Conservation (phyloP, 2,113 vertebrate species). For the Bufo gargarizans region DNA sequence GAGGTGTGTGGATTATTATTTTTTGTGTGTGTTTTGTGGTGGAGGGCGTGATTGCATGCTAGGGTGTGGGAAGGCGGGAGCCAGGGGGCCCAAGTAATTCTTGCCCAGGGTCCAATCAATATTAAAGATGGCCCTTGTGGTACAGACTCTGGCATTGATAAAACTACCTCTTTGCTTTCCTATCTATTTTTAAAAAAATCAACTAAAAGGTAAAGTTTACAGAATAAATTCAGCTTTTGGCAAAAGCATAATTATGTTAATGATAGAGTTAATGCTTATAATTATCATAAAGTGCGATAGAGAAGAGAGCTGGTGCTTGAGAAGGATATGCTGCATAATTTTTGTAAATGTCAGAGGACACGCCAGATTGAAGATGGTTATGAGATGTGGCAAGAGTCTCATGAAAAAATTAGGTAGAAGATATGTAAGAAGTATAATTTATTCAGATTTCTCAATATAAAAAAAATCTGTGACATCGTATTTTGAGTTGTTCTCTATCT, state of each 20-base stretch:
- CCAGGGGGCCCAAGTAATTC: too few species aligned
- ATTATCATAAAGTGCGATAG: slow-evolving; percentile 19
- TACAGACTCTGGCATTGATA: too few species aligned
- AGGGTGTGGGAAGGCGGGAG: too few species aligned
- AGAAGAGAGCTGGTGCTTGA: background rate
- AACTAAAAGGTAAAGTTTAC: slow-evolving; percentile 3
- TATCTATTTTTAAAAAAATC: background rate
- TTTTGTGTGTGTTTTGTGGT: too few species aligned
- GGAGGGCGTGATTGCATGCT: too few species aligned
- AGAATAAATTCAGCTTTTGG: background rate
- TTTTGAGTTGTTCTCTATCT: background rate
- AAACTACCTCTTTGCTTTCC: too few species aligned
- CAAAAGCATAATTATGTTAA: slow-evolving; percentile 16
- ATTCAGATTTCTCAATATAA: background rate
- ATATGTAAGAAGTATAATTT: background rate
- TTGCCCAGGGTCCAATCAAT: too few species aligned
- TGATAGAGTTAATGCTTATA: background rate
- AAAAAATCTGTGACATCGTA: background rate
- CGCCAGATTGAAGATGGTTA: background rate
- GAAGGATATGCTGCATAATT: slow-evolving; percentile 19
- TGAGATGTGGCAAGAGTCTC: background rate
- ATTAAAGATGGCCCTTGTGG: too few species aligned
- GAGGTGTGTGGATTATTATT: too few species aligned
- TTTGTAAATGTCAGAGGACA: slow-evolving; percentile 21
- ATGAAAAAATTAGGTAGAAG: background rate